Percentiles rank a stretch among this genome's conserved stretches.
These are phyloP conservation scores for Loripinus fragilis DNA, from an alignment of 2,888 invertebrate species.

Conservation along the genomic window DNA sequence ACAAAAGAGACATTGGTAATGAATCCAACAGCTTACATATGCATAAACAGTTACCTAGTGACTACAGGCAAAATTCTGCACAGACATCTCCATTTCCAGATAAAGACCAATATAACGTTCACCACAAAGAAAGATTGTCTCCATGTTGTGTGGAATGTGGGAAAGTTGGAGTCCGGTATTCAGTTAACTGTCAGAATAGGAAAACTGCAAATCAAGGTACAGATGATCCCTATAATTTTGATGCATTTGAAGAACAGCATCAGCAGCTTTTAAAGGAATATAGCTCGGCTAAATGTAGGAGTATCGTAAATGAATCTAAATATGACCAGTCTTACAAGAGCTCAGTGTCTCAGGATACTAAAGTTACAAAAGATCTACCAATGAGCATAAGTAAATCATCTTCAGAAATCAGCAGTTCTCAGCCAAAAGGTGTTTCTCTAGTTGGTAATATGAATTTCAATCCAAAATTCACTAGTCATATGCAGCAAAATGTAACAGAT, in stretches of 20 bases:
- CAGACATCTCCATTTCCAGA: background rate
- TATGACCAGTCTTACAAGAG: background rate
- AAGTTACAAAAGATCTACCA: background rate
- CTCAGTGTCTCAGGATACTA: background rate
- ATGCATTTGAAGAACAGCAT: constrained; percentile 20
- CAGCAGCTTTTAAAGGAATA: constrained; percentile 14
- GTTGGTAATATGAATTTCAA: background rate
- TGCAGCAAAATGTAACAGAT: background rate
- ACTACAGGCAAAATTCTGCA: background rate
- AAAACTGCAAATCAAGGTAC: background rate
- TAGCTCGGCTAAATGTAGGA: background rate
- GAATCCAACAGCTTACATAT: too few relatives aligned
- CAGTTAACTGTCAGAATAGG: constrained; percentile 61
- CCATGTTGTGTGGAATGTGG: constrained; percentile 63
- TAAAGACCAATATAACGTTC: background rate
- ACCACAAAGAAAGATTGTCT: constrained; percentile 3
- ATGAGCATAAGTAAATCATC: background rate
- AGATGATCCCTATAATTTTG: constrained; percentile 8
- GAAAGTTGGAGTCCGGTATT: constrained; percentile 54
- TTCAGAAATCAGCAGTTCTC: background rate
- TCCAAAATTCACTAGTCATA: background rate
- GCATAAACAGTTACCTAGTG: background rate
- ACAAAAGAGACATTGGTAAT: too few relatives aligned
- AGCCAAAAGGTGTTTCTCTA: background rate
- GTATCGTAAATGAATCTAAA: background rate